phyloP scores from a whole-genome alignment of 2,888 invertebrate species.

The Lymantria dispar region DNA sequence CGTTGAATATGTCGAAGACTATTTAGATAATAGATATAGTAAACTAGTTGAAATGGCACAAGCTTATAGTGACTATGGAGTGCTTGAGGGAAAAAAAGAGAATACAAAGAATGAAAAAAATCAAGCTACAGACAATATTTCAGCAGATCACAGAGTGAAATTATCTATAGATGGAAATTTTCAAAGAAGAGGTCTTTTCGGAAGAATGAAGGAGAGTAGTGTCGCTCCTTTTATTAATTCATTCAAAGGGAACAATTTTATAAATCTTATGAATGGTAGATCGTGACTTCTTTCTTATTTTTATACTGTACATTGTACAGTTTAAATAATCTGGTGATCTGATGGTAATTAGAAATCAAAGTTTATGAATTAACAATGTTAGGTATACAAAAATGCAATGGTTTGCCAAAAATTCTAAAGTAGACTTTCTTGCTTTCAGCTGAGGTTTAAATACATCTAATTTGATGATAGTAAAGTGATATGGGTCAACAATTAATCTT shows the following conservation, averaged over 20 bases:
- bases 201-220: conserved; percentile 32
- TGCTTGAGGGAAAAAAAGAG: conserved; percentile 53
- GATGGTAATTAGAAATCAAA: no score
- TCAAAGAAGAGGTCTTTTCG: not conserved
- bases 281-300: not conserved
- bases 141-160: conserved; percentile 28
- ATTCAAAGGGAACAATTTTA: not conserved
- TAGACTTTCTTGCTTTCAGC: no score
- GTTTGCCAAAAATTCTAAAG: no score
- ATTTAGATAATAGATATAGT: conserved; percentile 48
- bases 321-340: no score
- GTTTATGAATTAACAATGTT: no score
- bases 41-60: conserved; percentile 57
- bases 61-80: conserved; percentile 74
- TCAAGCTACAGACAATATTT: conserved; percentile 16
- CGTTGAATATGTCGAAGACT: conserved; percentile 58
- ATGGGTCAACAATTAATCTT: no score
- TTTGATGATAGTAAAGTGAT: no score
- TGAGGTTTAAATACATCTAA: no score
- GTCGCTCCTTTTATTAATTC: not conserved
- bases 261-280: not conserved
- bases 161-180: conserved; percentile 14
- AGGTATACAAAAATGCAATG: no score
- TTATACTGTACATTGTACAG: no score
- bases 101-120: conserved; percentile 34